Evolutionary conservation across 2,888 invertebrate species (phyloP), one percentile per base, ranked within the genome.

Genomic region (Folsomia candida): DNA sequence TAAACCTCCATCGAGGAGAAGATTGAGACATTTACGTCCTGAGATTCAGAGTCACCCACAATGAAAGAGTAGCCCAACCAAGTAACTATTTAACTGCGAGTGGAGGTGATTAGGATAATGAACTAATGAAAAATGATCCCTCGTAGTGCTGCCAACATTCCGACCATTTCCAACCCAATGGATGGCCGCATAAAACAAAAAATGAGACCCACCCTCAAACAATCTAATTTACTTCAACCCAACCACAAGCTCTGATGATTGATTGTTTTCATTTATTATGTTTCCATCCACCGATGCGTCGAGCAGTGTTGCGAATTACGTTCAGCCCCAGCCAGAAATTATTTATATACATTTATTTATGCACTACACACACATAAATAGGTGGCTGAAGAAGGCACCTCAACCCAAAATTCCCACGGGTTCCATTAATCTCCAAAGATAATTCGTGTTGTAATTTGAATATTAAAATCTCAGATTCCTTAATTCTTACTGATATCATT

Each of bases 201-300:
- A 25, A 24, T 25, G 20, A 24, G 59, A 59, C 59, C 57, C 65
- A 63, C 64, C 51, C 64, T 25, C 51, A 64, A 28, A 67, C 72
- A 72, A 67, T 67, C 70, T 72, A 72, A 70, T 72, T 72, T 72
- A 72, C 57, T 63, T 72, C 69, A 69, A 60, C 69, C 29, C 27
- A 59, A 59, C 59, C 25, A 4, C 59, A 66, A 74, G 70, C 70
- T n/a, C n/a, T 72, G 72, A 71, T 75, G 75, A 75, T 75, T 75
- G 75, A 75, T 75, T 68, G 60, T 73, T 54, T 67, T 71, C 72
- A 75, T 75, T 73, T 69, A 73, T 75, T 59, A 37, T 37, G 14
- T 37, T 37, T 14, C 37, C 14, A 37, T 37, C 37, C 37, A 37
- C 14, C 37, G 14, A 37, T 9, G 6, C 37, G 37, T 37, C 37